phyloP scores from a whole-genome alignment of 2,113 vertebrate species.

The Entomyzon cyanotis region DNA sequence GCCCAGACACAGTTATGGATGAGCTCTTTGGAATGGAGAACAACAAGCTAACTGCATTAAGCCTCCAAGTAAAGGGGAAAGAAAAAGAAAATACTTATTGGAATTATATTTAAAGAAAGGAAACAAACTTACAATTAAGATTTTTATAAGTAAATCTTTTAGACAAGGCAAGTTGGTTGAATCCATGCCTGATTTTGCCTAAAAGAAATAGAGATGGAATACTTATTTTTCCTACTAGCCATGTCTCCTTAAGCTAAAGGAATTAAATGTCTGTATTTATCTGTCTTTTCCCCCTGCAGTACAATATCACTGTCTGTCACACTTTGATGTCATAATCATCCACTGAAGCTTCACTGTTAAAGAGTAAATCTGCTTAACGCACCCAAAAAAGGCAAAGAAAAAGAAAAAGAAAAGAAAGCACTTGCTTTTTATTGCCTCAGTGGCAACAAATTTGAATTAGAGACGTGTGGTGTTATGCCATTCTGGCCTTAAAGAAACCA shows the following conservation, averaged over 20 bases:
- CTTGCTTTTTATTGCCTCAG: constrained; percentile 14
- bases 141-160: constrained; percentile 19
- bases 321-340: constrained; percentile 83
- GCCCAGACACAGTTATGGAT: background rate
- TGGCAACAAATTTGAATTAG: constrained; percentile 55
- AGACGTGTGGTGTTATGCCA: constrained; percentile 32
- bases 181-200: background rate
- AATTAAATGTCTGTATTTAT: constrained; percentile 76
- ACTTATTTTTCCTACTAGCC: constrained; percentile 55
- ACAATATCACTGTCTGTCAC: constrained; percentile 78
- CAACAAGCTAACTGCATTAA: background rate
- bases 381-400: background rate
- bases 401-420: background rate
- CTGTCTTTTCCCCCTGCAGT: constrained; percentile 58
- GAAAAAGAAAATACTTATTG: background rate
- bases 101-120: background rate
- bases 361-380: constrained; percentile 76
- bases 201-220: constrained; percentile 32
- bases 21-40: background rate
- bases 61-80: background rate
- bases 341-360: constrained; percentile 65
- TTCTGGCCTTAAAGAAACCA: constrained; percentile 4
- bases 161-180: constrained; percentile 38
- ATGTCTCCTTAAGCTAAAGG: constrained; percentile 65
- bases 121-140: background rate